These are phyloP conservation scores for Hippocampus mohnikei DNA, from an alignment of 2,113 vertebrate species.

Conservation along the genomic window DNA sequence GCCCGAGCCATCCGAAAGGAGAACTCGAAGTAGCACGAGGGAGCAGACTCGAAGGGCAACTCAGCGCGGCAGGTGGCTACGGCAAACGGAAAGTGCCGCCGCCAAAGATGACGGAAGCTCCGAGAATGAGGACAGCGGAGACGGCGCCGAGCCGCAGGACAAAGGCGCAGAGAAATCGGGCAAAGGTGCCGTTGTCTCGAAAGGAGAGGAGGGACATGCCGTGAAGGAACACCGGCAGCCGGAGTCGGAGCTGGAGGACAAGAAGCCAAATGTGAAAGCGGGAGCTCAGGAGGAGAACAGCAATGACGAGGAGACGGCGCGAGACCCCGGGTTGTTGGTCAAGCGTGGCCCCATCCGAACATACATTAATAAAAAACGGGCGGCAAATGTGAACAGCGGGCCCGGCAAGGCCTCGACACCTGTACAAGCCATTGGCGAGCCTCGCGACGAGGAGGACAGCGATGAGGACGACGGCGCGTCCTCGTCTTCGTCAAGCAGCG, in stretches of 20 bases:
- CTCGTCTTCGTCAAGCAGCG: constrained; percentile 59
- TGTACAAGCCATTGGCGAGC: constrained; percentile 23
- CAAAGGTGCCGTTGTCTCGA: background rate
- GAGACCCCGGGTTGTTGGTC: constrained; percentile 52
- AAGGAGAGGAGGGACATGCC: constrained; percentile 4
- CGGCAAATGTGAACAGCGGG: constrained; percentile 33
- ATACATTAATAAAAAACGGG: constrained; percentile 56
- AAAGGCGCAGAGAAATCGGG: constrained; percentile 21
- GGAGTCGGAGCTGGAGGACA: constrained; percentile 60
- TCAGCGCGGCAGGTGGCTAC: constrained; percentile 31
- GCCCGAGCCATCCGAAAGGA: constrained; percentile 61
- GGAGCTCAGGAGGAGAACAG: constrained; percentile 17
- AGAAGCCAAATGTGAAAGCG: constrained; percentile 7
- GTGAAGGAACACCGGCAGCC: constrained; percentile 47
- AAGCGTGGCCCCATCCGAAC: constrained; percentile 62
- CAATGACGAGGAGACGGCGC: constrained; percentile 44
- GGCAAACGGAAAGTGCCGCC: background rate
- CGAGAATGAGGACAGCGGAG: constrained; percentile 61
- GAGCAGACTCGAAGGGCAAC: constrained; percentile 32
- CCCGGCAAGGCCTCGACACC: constrained; percentile 42
- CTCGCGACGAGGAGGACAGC: background rate
- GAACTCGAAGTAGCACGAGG: constrained; percentile 49
- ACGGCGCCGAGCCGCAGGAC: background rate
- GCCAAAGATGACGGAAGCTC: constrained; percentile 70
- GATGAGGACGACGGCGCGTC: constrained; percentile 45